Evolutionary conservation across 2,797 vertebrate species (phyloP), one percentile per base, ranked within the genome.

Genomic region (Sebastiscus tertius): DNA sequence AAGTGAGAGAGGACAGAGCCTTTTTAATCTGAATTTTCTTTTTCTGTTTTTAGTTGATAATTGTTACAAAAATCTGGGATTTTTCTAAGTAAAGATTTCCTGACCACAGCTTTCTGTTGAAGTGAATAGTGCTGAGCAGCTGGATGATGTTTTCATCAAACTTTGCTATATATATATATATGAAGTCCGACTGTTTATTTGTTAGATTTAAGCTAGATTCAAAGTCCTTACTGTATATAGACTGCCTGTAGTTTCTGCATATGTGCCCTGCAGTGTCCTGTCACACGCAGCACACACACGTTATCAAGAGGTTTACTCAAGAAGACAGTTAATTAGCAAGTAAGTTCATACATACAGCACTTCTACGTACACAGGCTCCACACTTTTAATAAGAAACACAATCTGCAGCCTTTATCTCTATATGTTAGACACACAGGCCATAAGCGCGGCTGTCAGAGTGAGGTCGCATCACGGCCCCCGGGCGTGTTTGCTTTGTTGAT

Each of bases 271-370:
- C 70, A 27, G 52, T 70, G 20, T 73, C 72, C 34, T 6, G 0
- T n/a, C 26, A 36, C 49, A 72, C 71, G 81, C 54, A 59, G 16
- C 56, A 27, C 55, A 24, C 60, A 42, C 54, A 66, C 39, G 20
- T 60, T 64, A 72, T 81, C 64, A 67, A 64, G 52, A 74, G 39
- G n/a, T 82, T 90, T 83, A 70, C 87, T 87, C 91, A 93, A 94
- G 91, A 88, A 95, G 94, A 94, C 93, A 88, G 83, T 96, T 96
- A 96, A 96, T 96, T 96, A 95, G 91, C 85, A 52, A 66, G 86
- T 36, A 75, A 88, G 82, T 90, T 80, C 85, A 67, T 71, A 36
- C 42, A 34, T 77, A 49, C 22, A 77, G 72, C 62, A 91, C 94
- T 84, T 91, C 79, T 91, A 92, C 93, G 93, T 93, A 95, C 94